Conservation (phyloP, 2,113 vertebrate species). For the Struthio camelus region DNA sequence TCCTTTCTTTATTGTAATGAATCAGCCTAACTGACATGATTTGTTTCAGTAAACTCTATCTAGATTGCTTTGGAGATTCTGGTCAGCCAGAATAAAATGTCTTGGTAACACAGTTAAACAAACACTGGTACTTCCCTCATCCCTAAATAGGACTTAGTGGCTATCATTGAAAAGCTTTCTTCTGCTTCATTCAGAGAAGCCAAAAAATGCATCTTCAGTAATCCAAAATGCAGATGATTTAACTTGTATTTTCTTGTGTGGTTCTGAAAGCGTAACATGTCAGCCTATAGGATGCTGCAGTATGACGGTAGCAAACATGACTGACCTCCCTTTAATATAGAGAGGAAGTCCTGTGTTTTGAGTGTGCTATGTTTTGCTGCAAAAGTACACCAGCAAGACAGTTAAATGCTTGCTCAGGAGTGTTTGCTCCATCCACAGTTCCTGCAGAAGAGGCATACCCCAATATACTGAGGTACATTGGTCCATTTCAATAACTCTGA, state of each 20-base stretch:
- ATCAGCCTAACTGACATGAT: neutral
- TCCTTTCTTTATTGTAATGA: neutral
- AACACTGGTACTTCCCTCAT: neutral
- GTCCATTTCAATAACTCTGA: neutral
- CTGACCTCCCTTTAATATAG: neutral
- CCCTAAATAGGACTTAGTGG: neutral
- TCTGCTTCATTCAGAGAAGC: neutral
- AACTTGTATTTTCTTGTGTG: accelerated
- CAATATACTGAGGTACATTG: neutral
- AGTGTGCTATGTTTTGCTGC: neutral
- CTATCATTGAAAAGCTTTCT: neutral
- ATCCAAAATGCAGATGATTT: neutral
- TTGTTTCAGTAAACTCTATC: neutral
- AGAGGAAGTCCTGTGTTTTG: neutral
- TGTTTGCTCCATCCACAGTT: neutral
- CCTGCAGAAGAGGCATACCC: neutral
- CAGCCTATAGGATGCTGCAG: neutral
- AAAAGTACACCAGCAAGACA: neutral
- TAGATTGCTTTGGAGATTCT: neutral
- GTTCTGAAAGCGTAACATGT: neutral
- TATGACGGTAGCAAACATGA: neutral
- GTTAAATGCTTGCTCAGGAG: neutral
- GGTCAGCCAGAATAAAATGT: neutral
- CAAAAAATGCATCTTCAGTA: neutral
- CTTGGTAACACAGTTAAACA: neutral